phyloP scores from a whole-genome alignment of 2,113 vertebrate genomes.

The Dunckerocampus dactyliophorus region DNA sequence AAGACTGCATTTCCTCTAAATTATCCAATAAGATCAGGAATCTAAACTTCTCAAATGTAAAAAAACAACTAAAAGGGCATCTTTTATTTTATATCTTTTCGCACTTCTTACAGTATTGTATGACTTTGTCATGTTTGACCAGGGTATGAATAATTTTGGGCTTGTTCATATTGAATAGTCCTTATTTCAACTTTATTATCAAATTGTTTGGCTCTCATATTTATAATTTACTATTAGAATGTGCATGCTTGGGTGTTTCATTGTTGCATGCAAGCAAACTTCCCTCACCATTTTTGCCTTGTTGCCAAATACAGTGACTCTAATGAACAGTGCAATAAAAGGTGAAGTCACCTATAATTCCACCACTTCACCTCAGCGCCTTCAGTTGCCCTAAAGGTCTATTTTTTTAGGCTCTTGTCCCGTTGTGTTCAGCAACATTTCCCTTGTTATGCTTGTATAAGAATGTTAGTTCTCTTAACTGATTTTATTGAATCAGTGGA shows the following conservation, averaged over 20 bases:
- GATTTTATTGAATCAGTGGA: conserved; percentile 47
- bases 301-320: conserved; percentile 21
- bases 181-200: conserved; percentile 1
- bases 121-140: too few relatives aligned
- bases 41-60: too few relatives aligned
- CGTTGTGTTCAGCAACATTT: conserved; percentile 29
- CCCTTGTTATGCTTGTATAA: conserved; percentile 35
- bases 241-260: conserved; percentile 27
- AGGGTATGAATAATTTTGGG: too few relatives aligned
- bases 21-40: too few relatives aligned
- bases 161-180: neutral
- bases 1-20: too few relatives aligned
- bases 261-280: conserved; percentile 29
- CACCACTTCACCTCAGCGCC: conserved; percentile 29
- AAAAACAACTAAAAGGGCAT: too few relatives aligned
- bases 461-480: conserved; percentile 36
- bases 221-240: conserved; percentile 14
- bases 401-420: conserved; percentile 15
- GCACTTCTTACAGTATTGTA: too few relatives aligned
- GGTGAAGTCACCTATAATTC: conserved; percentile 11
- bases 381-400: conserved; percentile 34
- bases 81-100: too few relatives aligned
- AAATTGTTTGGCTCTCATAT: conserved; percentile 12
- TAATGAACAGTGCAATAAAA: conserved; percentile 33
- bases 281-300: conserved; percentile 23